Conservation (phyloP, 2,888 invertebrate genomes). For the Campoplex capitator region DNA sequence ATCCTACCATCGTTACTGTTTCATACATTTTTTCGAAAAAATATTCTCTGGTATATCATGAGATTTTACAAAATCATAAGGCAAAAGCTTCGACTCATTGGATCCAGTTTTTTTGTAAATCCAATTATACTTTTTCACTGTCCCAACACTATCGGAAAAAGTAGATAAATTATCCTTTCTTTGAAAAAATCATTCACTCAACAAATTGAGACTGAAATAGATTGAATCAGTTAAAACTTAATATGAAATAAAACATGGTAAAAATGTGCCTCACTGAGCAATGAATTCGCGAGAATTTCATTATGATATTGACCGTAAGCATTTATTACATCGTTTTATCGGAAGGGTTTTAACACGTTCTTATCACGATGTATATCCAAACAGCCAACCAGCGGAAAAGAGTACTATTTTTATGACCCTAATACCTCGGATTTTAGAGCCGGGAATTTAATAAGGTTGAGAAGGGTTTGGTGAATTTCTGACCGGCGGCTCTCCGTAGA, state of each 20-base stretch:
- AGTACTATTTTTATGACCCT: conserved; percentile 43
- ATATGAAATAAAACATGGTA: conserved; percentile 65
- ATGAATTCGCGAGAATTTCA: conserved; percentile 60
- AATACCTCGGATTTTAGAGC: conserved; percentile 37
- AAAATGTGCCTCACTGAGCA: conserved; percentile 52
- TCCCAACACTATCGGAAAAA: no score
- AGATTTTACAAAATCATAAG: not conserved
- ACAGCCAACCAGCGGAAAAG: conserved; percentile 22
- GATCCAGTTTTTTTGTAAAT: no score
- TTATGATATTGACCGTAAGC: conserved; percentile 68
- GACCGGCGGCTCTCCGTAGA: conserved; percentile 10
- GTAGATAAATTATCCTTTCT: not conserved
- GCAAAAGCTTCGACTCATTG: not conserved
- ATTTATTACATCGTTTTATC: conserved; percentile 68
- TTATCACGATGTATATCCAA: conserved; percentile 20
- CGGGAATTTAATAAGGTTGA: conserved; percentile 37
- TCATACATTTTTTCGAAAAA: not conserved
- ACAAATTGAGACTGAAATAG: conserved; percentile 4
- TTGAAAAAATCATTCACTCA: not conserved
- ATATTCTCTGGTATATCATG: not conserved
- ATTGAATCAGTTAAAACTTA: conserved; percentile 53
- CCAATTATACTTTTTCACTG: no score
- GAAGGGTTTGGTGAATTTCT: conserved; percentile 8
- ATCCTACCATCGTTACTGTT: not conserved
- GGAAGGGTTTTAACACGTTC: conserved; percentile 64